Percentiles rank a stretch among this genome's conserved stretches.
phyloP scores from a whole-genome alignment of 2,888 invertebrate genomes.

The Amiota communis region DNA sequence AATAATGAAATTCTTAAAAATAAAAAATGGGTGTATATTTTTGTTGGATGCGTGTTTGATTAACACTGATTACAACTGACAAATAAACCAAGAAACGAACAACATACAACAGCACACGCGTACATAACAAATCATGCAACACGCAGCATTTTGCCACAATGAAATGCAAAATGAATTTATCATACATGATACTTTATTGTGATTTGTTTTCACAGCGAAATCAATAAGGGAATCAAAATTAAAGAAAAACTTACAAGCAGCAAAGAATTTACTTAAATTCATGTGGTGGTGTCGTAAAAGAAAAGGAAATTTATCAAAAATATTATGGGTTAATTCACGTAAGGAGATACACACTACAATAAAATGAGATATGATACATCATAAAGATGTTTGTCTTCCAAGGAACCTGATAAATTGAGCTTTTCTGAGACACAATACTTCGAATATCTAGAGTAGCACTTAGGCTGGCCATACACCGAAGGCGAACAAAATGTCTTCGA shows the following conservation, averaged over 20 bases:
- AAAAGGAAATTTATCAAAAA: not conserved
- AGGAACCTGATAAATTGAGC: too few species aligned
- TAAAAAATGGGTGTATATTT: not conserved
- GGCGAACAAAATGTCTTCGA: too few species aligned
- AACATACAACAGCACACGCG: too few species aligned
- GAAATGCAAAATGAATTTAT: not conserved
- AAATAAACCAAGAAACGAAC: slow-evolving; percentile 50
- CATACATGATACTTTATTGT: too few species aligned
- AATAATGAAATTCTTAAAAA: slow-evolving; percentile 5
- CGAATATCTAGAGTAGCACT: too few species aligned
- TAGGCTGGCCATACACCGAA: too few species aligned
- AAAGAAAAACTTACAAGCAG: slow-evolving; percentile 53
- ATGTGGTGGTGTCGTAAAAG: not conserved
- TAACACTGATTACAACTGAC: slow-evolving; percentile 59
- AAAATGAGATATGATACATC: too few species aligned
- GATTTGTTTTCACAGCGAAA: not conserved
- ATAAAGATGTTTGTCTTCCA: too few species aligned
- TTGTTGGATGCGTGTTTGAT: slow-evolving; percentile 60
- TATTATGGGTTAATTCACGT: not conserved
- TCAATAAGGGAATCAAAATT: not conserved
- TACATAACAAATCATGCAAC: slow-evolving; percentile 60
- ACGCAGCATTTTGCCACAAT: slow-evolving; percentile 41
- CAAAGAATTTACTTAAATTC: not conserved
- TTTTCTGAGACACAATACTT: too few species aligned
- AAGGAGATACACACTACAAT: too few species aligned